Base-by-base conservation (phyloP, 2,888 invertebrate species). In the Napeogenes inachia region DNA sequence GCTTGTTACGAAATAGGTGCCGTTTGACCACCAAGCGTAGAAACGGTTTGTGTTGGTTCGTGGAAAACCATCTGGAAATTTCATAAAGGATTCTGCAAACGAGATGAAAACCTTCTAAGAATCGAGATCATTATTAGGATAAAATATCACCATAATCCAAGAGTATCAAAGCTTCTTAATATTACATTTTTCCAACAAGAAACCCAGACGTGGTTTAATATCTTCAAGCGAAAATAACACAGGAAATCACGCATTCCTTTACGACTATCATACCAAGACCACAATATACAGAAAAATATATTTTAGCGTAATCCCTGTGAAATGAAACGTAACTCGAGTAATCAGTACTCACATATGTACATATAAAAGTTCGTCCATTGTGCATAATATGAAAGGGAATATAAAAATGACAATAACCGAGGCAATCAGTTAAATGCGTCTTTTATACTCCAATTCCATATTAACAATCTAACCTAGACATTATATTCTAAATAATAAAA, bases 261-360 rank as follows among this genome's bases (percentile, higher is more conserved):
- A 63, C 56, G 35, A 55, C 42, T 45, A 46, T 54, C 59, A 55
- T 21, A 38, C 33, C 46, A 4, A 13, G 47, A 57, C 55, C 55
- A 46, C 21, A 53, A 54, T 54, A 54, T 33, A 56, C 45, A 45
- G 54, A 60, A 62, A 59, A 59, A 60, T 57, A 54, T 59, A 56
- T 60, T 54, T 60, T 65, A 61, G 61, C 63, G 63, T 65, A 65
- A 65, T 63, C 63, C 56, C 63, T 46, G 54, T 61, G 58, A 65
- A 63, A 65, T 62, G 60, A 59, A 58, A 59, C 54, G 62, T 64
- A 62, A 46, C 61, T 62, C 56, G 60, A 58, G 50, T 54, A 63
- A 63, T 50, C 47, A 46, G 32, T 45, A 45, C 53, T 10, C 53
- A 35, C 53, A 21, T 62, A 32, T 53, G 55, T 61, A 59, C 46